Base-by-base conservation (phyloP, 2,888 invertebrate genomes). In the Diarsia dahlii region DNA sequence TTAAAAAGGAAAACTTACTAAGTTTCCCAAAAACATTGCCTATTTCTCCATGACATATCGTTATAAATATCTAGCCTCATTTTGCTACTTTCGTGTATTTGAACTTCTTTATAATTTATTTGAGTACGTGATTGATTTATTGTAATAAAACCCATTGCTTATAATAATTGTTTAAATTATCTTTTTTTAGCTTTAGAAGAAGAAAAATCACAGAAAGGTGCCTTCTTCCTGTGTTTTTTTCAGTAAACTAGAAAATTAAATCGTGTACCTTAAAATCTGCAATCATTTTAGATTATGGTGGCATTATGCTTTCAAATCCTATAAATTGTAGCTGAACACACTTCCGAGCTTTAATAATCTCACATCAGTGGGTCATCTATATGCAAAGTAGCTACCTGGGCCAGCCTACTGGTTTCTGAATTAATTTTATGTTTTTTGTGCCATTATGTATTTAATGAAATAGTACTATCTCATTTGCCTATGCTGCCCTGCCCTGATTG, bases 331-430 rank as follows among this genome's bases (percentile, higher is more conserved):
- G 48, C 71, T 56, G 62, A 73, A 74, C 66, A 63, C 46, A 39
- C 60, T 74, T 67, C 20, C 39, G 20, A 77, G 68, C 60, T 82
- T 77, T 79, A 84, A 84, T 86, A 84, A 80, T 75, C 71, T 78
- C 72, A 73, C 77, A 76, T 74, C 80, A 80, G 69, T 68, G 74
- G 70, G 74, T 71, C 81, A 84, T 86, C 60, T 86, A 79, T 81
- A 86, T 84, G 84, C 73, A 76, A 82, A 86, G 39, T 80, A 78
- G 80, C 46, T 78, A 79, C 72, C 74, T 65, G 68, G 64, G 60
- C 64, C 68, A 77, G 64, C 60, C 64, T 70, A 77, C 78, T 39
- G 71, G 65, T 71, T 74, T 78, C 75, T 76, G 71, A 76, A 80
- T 80, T 72, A 76, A 76, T 76, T 78, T 84, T 74, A 80, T 77